A percentile compares a stretch with the other conserved stretches of the same genome.
These are phyloP conservation scores for Drosophila phalerata DNA, from an alignment of 2,888 invertebrate genomes.

Conservation along the genomic window DNA sequence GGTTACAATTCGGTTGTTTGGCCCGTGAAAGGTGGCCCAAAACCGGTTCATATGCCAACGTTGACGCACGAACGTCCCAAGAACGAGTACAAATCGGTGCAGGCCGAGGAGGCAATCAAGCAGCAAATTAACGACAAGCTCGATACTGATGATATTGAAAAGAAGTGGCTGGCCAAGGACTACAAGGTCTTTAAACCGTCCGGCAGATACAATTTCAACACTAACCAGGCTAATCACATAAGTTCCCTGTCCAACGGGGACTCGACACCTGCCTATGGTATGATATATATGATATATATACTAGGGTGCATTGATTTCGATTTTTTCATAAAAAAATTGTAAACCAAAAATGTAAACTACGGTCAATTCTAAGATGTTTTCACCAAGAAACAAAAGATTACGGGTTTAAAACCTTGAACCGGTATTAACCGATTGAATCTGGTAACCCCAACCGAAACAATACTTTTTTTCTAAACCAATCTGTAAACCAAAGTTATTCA, in stretches of 20 bases:
- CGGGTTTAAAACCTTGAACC: no score
- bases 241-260: slow-evolving; percentile 86
- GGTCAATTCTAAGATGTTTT: no score
- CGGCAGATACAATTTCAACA: slow-evolving; percentile 36
- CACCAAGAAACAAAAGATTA: no score
- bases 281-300: slow-evolving; percentile 15
- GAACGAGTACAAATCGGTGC: slow-evolving; percentile 51
- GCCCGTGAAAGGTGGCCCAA: slow-evolving; percentile 40
- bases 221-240: slow-evolving; percentile 87
- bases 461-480: no score
- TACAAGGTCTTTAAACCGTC: slow-evolving; percentile 60
- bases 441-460: no score
- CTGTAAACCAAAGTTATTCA: no score
- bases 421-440: no score
- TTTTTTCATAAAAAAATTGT: no score
- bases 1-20: slow-evolving; percentile 24
- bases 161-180: slow-evolving; percentile 59
- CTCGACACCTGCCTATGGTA: slow-evolving; percentile 79
- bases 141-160: slow-evolving; percentile 44
- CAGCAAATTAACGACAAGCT: slow-evolving; percentile 35
- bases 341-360: no score
- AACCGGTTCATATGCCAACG: slow-evolving; percentile 18
- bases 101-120: slow-evolving; percentile 40
- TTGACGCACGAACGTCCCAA: slow-evolving; percentile 38
- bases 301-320: no score